Percentiles rank a stretch among this genome's conserved stretches.
These are phyloP conservation scores for Cassiopea xamachana DNA, from an alignment of 30 jellyfish, hydroid and myxozoan species.

Conservation along the genomic window DNA sequence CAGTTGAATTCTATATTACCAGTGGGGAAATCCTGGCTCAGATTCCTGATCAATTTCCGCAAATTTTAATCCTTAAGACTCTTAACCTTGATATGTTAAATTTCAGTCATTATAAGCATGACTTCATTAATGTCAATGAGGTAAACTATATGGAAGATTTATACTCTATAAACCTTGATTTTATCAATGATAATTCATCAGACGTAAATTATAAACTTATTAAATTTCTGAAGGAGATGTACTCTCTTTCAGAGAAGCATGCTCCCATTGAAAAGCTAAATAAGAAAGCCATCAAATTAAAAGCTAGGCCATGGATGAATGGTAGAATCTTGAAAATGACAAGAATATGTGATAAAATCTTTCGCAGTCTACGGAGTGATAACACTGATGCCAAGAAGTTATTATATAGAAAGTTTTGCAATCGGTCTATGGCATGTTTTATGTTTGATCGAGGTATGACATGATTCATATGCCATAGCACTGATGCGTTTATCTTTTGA, in stretches of 20 bases:
- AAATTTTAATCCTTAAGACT: constrained; percentile 8
- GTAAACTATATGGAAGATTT: constrained; percentile 4
- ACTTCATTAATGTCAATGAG: constrained; percentile 8
- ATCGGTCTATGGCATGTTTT: constrained; percentile 8
- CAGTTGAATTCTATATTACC: constrained; percentile 15
- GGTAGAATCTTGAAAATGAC: constrained; percentile 21
- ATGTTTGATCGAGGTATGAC: neutral
- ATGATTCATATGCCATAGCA: neutral
- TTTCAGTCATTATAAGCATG: constrained; percentile 1
- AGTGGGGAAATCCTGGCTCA: neutral
- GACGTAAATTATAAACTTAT: constrained; percentile 7
- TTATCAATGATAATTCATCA: constrained; percentile 5
- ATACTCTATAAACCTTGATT: constrained; percentile 17
- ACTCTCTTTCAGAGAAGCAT: constrained; percentile 40
- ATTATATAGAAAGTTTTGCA: constrained; percentile 16
- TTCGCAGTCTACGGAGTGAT: constrained; percentile 12
- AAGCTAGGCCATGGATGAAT: constrained; percentile 29
- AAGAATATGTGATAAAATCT: constrained; percentile 21
- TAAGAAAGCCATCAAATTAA: constrained; percentile 26
- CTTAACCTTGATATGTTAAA: constrained; percentile 9
- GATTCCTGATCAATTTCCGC: neutral
- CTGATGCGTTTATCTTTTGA: neutral
- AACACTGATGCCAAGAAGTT: constrained; percentile 21
- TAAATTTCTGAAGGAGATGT: constrained; percentile 19
- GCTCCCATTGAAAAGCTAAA: constrained; percentile 32